phyloP scores from a whole-genome alignment of 2,888 invertebrate species.

The Crocallis elinguaria region DNA sequence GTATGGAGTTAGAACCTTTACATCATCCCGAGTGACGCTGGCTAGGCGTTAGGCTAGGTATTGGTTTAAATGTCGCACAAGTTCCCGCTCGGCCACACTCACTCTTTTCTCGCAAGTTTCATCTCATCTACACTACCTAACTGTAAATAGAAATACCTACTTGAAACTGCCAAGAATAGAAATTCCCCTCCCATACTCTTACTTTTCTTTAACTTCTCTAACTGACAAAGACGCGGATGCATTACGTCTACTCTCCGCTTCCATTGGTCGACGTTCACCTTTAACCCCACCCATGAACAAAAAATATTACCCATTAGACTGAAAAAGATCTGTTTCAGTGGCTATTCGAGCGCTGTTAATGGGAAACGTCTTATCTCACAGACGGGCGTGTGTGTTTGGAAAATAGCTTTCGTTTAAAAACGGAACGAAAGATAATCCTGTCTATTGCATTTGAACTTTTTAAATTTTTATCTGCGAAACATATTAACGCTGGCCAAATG shows the following conservation, averaged over 20 bases:
- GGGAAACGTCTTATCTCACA: slow-evolving; percentile 66
- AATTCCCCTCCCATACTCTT: slow-evolving; percentile 65
- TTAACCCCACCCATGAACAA: slow-evolving; percentile 81
- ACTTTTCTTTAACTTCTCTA: slow-evolving; percentile 58
- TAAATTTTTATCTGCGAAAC: background rate
- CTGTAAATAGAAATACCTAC: slow-evolving; percentile 49
- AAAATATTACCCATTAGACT: slow-evolving; percentile 80
- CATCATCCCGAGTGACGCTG: too few relatives aligned
- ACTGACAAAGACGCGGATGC: slow-evolving; percentile 50
- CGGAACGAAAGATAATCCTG: slow-evolving; percentile 26
- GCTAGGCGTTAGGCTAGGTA: too few relatives aligned
- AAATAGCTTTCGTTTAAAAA: slow-evolving; percentile 32
- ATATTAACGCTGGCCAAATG: background rate
- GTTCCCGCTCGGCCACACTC: too few relatives aligned
- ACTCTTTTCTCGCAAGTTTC: too few relatives aligned
- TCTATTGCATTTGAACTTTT: slow-evolving; percentile 12
- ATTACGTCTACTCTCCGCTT: slow-evolving; percentile 52
- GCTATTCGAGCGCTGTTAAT: slow-evolving; percentile 62
- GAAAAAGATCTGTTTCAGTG: slow-evolving; percentile 74
- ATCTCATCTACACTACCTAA: too few relatives aligned
- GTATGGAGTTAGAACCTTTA: too few relatives aligned
- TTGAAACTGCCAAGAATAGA: slow-evolving; percentile 65
- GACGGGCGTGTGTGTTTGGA: slow-evolving; percentile 20
- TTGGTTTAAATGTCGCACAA: too few relatives aligned
- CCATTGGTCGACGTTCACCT: slow-evolving; percentile 77